Evolutionary conservation across 2,888 invertebrate genomes (phyloP).

Genomic region (Sphaeridia pumilis): DNA sequence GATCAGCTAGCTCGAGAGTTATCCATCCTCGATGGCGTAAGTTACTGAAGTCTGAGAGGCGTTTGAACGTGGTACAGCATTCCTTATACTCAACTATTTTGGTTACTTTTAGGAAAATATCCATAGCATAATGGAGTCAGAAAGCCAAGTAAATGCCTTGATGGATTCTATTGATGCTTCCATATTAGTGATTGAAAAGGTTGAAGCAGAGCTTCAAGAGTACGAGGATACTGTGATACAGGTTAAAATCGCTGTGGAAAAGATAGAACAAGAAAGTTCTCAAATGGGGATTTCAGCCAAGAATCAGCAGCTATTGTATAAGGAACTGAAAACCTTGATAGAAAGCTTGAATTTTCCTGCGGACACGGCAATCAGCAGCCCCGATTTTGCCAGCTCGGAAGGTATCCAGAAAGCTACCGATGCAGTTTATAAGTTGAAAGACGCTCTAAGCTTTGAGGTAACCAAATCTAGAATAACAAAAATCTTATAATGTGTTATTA

Average conservation of each 20-base stretch:
- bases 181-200: slow-evolving; percentile 58
- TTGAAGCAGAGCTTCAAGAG: slow-evolving; percentile 59
- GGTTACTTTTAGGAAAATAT: slow-evolving; percentile 57
- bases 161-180: slow-evolving; percentile 64
- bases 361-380: slow-evolving; percentile 27
- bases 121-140: slow-evolving; percentile 81
- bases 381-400: slow-evolving; percentile 30
- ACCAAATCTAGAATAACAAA: too few species aligned
- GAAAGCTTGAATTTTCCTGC: slow-evolving; percentile 33
- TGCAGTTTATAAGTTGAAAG: slow-evolving; percentile 29
- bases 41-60: slow-evolving; percentile 19
- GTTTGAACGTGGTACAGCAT: neutral
- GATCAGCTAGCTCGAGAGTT: slow-evolving; percentile 71
- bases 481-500: neutral
- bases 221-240: slow-evolving; percentile 73
- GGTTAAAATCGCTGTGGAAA: slow-evolving; percentile 76
- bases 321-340: slow-evolving; percentile 60
- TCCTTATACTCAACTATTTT: neutral
- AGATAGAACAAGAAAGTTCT: slow-evolving; percentile 81
- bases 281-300: slow-evolving; percentile 72
- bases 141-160: slow-evolving; percentile 58
- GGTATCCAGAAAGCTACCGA: slow-evolving; percentile 32
- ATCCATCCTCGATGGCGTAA: slow-evolving; percentile 69
- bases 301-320: slow-evolving; percentile 67
- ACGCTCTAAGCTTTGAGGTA: slow-evolving; percentile 45